Base-by-base conservation (phyloP, 2,113 vertebrate genomes). In the Mystacornis crossleyi region DNA sequence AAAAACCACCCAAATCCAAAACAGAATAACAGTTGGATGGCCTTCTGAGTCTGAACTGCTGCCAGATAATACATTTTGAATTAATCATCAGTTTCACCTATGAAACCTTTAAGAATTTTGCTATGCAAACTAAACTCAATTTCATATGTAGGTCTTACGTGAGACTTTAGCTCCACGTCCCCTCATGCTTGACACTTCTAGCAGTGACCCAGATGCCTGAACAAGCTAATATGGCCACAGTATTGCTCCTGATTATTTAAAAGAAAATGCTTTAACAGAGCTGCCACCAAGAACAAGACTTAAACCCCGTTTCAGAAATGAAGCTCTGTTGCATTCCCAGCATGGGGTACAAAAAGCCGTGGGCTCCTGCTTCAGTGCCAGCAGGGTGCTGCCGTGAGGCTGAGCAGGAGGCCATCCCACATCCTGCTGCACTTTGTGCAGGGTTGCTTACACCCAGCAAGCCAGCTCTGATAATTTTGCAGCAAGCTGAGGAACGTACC, bases 91-190 rank as follows among this genome's bases (percentile, higher is more conserved):
- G 34, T 58, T 81, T 91, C 55, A 87, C 51, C 47, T 23, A 19
- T 38, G 31, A 62, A 48, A 48, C 48, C 12, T 48, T 42, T 45
- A 61, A 75, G 13, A 33, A 31, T 48, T 54, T 43, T 13, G 1
- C 21, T 15, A 11, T 12, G 18, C 48, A 93, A 84, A 34, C 31
- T 20, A 38, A 28, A 24, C 21, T 51, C 14, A 62, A 7, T 71
- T 71, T 90, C 28, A 69, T 36, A 6, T 0, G 0, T 9, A 20
- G 16, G 4, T 43, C 18, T 79, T 48, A 10, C 0, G 2, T 0
- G 13, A 80, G n/a, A 50, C n/a, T 24, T 85, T 1, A 1, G 21
- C 21, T 64, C 21, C 13, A 3, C 0, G 1, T 24, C 16, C 29
- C 42, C 33, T 69, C 3, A 1, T 0, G 1, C 17, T 16, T 12